A percentile compares a stretch with the other conserved stretches of the same genome.
phyloP scores from a whole-genome alignment of 2,113 vertebrate genomes.

The Tupaia chinensis region DNA sequence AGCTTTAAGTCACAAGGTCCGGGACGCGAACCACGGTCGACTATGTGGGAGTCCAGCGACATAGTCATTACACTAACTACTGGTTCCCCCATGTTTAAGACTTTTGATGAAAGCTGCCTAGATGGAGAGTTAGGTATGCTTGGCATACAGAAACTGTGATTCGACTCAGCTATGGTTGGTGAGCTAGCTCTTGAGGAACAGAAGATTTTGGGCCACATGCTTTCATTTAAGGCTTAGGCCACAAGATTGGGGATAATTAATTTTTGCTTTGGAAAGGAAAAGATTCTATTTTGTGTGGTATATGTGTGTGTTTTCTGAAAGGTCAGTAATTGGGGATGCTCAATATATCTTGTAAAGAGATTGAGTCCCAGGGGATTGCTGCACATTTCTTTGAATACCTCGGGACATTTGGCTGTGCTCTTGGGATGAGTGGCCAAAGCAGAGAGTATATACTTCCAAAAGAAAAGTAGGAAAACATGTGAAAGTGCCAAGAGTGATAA shows the following conservation, averaged over 20 bases:
- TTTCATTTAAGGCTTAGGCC: not conserved
- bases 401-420: conserved; percentile 36
- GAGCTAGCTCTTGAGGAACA: not conserved
- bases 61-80: too few species aligned
- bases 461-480: conserved; percentile 83
- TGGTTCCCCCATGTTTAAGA: not conserved
- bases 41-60: too few species aligned
- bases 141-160: not conserved
- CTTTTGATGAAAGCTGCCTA: not conserved
- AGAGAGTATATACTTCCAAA: conserved; percentile 47
- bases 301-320: not conserved
- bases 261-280: not conserved
- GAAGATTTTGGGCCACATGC: not conserved
- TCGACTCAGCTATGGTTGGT: not conserved
- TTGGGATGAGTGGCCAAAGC: not conserved
- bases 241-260: conserved; percentile 55
- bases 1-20: too few species aligned
- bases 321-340: not conserved
- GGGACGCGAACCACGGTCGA: too few species aligned
- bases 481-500: conserved; percentile 83
- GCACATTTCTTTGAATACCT: conserved; percentile 49
- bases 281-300: not conserved
- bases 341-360: conserved; percentile 31
- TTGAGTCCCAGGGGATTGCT: not conserved
- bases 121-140: not conserved